Evolutionary conservation across 2,113 vertebrate species (phyloP), one percentile per base, ranked within the genome.

Genomic region (Phyllopteryx taeniolatus): DNA sequence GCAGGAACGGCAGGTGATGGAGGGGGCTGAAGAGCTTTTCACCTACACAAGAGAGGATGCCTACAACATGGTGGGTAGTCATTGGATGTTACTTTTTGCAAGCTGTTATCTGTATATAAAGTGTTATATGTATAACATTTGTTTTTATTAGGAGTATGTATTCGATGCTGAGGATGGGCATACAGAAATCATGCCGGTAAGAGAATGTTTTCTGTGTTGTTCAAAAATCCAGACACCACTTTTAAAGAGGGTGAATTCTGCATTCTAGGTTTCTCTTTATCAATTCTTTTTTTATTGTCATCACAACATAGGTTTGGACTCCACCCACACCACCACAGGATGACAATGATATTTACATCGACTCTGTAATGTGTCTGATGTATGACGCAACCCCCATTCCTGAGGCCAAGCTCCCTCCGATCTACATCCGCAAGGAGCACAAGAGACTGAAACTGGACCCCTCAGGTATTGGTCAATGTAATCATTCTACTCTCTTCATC

Each of bases 31-130:
- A 73, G 94, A 96, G 12, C 93, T 96, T 17, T 92, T 97, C 61
- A 96, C 95, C 6, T 97, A 97, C 81, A 96, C 95, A 60, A 93
- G 96, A 83, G 96, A 97, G 83, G 96, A 97, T 72, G 96, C 95
- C 0, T 97, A 95, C 89, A 96, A 95, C 84, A 96, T 96, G 93
- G 96, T 96, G 90, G 81, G 71, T 77, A 64, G 70, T 67, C 70
- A 27, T 67, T 31, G 22, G 6, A 73, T 64, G 14, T 68, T 19
- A 65, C 64, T 44, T 22, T 43, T 73, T 66, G 71, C 20, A 60
- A 43, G 43, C 67, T 31, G 35, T 53, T 71, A 51, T 17, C 17
- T 68, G 5, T 39, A 39, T 39, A 3, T 39, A 39, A 1, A 39
- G 35, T 39, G 35, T 39, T 39, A 6, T 31, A 57, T 67, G 27